phyloP scores from a whole-genome alignment of 2,113 vertebrate genomes.

The Odontesthes bonariensis region DNA sequence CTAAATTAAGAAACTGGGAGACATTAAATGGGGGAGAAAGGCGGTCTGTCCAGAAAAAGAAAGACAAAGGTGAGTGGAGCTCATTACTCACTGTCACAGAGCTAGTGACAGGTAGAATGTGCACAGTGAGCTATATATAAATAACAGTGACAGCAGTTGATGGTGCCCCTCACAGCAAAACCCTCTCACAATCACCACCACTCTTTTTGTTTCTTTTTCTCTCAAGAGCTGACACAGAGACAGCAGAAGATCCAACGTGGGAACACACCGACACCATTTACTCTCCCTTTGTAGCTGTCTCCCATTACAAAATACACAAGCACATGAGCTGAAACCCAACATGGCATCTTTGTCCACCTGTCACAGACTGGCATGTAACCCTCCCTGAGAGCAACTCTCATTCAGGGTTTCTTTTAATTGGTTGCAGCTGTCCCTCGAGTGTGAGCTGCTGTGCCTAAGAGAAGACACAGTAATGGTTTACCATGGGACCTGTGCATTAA shows the following conservation, averaged over 20 bases:
- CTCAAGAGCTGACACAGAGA: slow-evolving; percentile 50
- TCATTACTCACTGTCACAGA: slow-evolving; percentile 71
- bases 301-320: slow-evolving; percentile 18
- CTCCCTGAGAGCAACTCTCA: slow-evolving; percentile 30
- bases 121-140: slow-evolving; percentile 54
- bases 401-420: slow-evolving; percentile 69
- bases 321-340: slow-evolving; percentile 10
- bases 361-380: slow-evolving; percentile 31
- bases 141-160: slow-evolving; percentile 43
- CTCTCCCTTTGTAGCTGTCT: slow-evolving; percentile 14
- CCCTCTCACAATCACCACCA: background rate
- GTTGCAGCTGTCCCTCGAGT: slow-evolving; percentile 52
- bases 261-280: slow-evolving; percentile 36
- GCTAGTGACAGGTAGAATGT: slow-evolving; percentile 54
- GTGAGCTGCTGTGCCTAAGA: slow-evolving; percentile 29
- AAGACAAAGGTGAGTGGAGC: slow-evolving; percentile 53
- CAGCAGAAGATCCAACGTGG: slow-evolving; percentile 37
- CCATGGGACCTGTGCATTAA: slow-evolving; percentile 64
- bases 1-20: slow-evolving; percentile 9
- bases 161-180: slow-evolving; percentile 10
- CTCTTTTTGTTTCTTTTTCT: background rate
- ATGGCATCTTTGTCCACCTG: slow-evolving; percentile 47
- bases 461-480: slow-evolving; percentile 56
- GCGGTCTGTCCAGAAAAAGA: slow-evolving; percentile 43
- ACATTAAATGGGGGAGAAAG: slow-evolving; percentile 4